Base-by-base conservation (phyloP, 2,797 vertebrate genomes). In the Takifugu rubripes region DNA sequence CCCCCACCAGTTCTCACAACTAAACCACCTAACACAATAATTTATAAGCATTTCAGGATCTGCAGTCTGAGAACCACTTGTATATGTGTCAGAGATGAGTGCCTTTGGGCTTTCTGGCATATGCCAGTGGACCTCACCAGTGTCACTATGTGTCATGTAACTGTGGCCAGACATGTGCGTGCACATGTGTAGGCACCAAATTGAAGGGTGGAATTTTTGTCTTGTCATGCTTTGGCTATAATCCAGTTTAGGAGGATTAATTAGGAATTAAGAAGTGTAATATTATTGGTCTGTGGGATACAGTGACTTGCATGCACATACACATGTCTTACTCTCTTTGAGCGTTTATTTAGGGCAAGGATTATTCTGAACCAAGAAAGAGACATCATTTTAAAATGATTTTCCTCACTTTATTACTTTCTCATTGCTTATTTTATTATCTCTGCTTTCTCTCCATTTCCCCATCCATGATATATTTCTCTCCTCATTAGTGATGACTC, bases 211-310 rank as follows among this genome's bases (percentile, higher is more conserved):
- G 72, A 81, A 82, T 85, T 74, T 72, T 78, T 63, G 66, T 59
- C 78, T 82, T 78, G 82, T 80, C 79, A 86, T 78, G 82, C 81
- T 84, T 70, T 57, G 68, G 26, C 72, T 49, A 29, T 87, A 89
- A 89, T 86, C 84, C 82, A 81, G 69, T 88, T 90, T 86, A 88
- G 79, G 73, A 51, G 86, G 85, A 90, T 90, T 92, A 89, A 91
- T 91, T 91, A 87, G 84, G 88, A 88, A 84, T 92, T 90, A 86
- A 78, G 75, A 77, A 87, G 75, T 87, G 83, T 90, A 88, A 90
- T 90, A 81, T 87, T 88, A 90, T 89, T 77, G 14, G 60, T 21
- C 21, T 72, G 77, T 63, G 61, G 80, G 80, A 87, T 90, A 79
- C 77, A 12, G 68, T 80, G 77, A 66, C 67, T 54, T 61, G 42